Evolutionary conservation across 2,797 vertebrate genomes (phyloP), one percentile per base, ranked within the genome.

Genomic region (Melanogrammus aeglefinus): DNA sequence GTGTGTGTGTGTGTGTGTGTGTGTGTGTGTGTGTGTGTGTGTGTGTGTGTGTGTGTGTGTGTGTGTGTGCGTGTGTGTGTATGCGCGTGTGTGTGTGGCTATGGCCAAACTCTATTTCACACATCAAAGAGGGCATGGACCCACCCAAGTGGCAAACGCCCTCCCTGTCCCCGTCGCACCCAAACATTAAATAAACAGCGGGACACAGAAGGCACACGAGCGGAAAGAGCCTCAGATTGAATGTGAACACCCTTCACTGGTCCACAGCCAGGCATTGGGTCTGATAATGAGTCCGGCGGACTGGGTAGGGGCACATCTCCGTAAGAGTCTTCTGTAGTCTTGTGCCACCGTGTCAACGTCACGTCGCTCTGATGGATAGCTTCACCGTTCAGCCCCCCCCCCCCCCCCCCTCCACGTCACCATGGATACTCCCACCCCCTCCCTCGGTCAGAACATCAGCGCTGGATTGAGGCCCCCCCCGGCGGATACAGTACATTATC

Each of bases 401-500:
- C 4, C 16, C 44, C 14, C 44, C 2, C 38, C 38, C 76, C 75
- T 85, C 51, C 0, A 2, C 80, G 85, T 89, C 87, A 87, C 82
- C 44, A 73, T 75, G 80, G 85, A 77, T 82, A 85, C 86, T 85
- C 90, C 83, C 82, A 78, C 88, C 93, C 90, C 86, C 88, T 89
- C 83, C 82, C 78, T 88, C 93, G 90, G 86, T 94, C 92, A 92
- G 93, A 90, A 90, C 85, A 91, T 85, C 89, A 88, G 81, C 86
- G 79, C 80, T 82, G 86, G 87, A 87, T 93, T 91, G 92, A 92
- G 88, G 78, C 27, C 88, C 89, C 88, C 89, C 80, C 80, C 36
- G 33, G 36, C 82, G 86, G 92, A 89, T 84, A 86, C 86, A 88
- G 86, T 91, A 84, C 88, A 92, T 93, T 88, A 89, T 86, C 84